Evolutionary conservation across 2,888 invertebrate genomes (phyloP).

Genomic region (Hymenopus coronatus): DNA sequence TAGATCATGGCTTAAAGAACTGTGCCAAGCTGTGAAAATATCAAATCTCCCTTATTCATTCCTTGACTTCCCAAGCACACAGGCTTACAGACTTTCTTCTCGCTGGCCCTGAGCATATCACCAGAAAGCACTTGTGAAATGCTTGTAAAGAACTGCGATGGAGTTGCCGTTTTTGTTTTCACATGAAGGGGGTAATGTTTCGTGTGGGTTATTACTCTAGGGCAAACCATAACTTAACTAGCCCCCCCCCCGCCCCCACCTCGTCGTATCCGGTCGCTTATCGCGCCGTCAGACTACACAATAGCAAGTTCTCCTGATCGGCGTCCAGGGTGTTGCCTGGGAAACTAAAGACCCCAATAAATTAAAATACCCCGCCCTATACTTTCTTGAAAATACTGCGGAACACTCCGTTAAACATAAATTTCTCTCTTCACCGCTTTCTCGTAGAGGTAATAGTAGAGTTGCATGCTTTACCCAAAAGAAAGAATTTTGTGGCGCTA

Average conservation of each 20-base stretch:
- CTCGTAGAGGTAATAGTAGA: neutral
- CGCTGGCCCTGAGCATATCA: neutral
- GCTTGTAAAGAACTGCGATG: neutral
- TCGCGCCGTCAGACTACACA: neutral
- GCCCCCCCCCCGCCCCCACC: no score
- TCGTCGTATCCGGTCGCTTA: neutral
- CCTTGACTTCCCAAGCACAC: neutral
- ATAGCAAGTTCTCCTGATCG: neutral
- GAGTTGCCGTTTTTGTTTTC: neutral
- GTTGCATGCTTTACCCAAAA: neutral
- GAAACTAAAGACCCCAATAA: neutral
- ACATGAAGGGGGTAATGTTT: conserved; percentile 5
- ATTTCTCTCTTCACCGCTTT: neutral
- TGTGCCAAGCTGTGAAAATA: no score
- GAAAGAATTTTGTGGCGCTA: no score
- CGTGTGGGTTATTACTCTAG: conserved; percentile 1
- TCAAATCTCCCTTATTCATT: neutral
- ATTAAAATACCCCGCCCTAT: neutral
- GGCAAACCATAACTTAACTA: neutral
- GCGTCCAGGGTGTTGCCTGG: neutral
- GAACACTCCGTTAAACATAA: neutral
- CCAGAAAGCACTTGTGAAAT: neutral
- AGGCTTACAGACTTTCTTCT: no score
- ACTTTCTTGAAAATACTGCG: neutral
- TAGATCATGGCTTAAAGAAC: no score